Conservation (phyloP, 1,140 invertebrate species). For the Maniola jurtina region DNA sequence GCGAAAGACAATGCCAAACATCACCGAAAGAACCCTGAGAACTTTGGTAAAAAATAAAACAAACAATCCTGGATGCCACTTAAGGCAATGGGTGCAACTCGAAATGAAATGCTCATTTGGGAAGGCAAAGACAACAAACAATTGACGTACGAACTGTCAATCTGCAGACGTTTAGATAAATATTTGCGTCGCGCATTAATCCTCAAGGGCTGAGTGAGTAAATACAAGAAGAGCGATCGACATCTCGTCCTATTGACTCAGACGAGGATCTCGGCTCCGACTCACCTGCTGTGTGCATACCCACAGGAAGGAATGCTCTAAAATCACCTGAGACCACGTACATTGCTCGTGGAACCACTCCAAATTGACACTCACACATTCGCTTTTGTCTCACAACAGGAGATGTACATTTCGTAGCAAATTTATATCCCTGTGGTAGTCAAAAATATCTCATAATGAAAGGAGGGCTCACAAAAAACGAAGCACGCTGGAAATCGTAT, state of each 20-base stretch:
- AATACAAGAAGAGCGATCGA: conserved; percentile 64
- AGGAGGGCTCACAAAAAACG: conserved; percentile 49
- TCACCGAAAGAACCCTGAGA: conserved; percentile 27
- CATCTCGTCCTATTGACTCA: conserved; percentile 63
- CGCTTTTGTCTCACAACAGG: conserved; percentile 24
- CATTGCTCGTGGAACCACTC: conserved; percentile 33
- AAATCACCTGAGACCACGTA: conserved; percentile 29
- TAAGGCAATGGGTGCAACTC: conserved; percentile 71
- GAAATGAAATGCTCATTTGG: conserved; percentile 76
- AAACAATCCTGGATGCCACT: conserved; percentile 64
- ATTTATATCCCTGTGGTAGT: conserved; percentile 18
- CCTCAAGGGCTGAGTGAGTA: conserved; percentile 61
- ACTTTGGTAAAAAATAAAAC: conserved; percentile 36
- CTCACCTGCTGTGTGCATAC: conserved; percentile 34
- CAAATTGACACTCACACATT: neutral
- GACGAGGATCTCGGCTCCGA: conserved; percentile 39
- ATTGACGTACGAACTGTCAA: conserved; percentile 76
- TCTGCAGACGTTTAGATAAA: conserved; percentile 76
- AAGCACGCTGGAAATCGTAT: conserved; percentile 66
- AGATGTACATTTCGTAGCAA: conserved; percentile 27
- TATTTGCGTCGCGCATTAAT: conserved; percentile 77
- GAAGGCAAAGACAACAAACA: conserved; percentile 77
- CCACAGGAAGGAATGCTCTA: conserved; percentile 28
- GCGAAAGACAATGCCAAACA: conserved; percentile 39
- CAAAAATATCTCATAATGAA: conserved; percentile 32